phyloP scores from a whole-genome alignment of 2,797 vertebrate species.

The Paedocypris micromegethes region DNA sequence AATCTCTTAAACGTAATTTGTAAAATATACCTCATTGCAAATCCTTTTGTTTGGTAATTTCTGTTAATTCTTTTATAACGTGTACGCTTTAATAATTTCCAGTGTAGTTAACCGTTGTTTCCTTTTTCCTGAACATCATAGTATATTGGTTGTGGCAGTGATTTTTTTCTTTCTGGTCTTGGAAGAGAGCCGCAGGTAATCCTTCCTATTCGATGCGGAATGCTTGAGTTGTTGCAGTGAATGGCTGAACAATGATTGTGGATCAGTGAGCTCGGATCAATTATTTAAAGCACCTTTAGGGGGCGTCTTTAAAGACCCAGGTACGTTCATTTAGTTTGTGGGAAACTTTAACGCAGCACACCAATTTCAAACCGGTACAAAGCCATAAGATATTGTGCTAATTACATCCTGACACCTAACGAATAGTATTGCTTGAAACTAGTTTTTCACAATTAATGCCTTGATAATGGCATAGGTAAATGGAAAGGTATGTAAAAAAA shows the following conservation, averaged over 20 bases:
- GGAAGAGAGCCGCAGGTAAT: not conserved
- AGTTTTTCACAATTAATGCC: too few relatives aligned
- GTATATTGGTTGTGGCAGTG: not conserved
- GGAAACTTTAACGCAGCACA: not conserved
- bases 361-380: not conserved
- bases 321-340: slow-evolving; percentile 28
- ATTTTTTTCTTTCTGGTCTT: not conserved
- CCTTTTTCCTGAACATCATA: not conserved
- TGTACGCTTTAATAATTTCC: not conserved
- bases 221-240: slow-evolving; percentile 1
- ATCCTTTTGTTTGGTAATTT: too few relatives aligned
- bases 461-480: too few relatives aligned
- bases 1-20: too few relatives aligned
- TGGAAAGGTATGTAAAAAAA: too few relatives aligned
- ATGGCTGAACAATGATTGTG: slow-evolving; percentile 11
- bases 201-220: not conserved
- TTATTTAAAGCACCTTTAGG: slow-evolving; percentile 39
- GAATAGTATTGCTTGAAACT: too few relatives aligned
- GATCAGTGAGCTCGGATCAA: slow-evolving; percentile 31
- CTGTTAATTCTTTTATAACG: not conserved
- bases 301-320: slow-evolving; percentile 12
- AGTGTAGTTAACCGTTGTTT: too few relatives aligned
- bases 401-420: not conserved
- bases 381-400: not conserved
- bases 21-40: too few relatives aligned